Conservation (phyloP, 2,797 vertebrate genomes). For the Chromis chromis region DNA sequence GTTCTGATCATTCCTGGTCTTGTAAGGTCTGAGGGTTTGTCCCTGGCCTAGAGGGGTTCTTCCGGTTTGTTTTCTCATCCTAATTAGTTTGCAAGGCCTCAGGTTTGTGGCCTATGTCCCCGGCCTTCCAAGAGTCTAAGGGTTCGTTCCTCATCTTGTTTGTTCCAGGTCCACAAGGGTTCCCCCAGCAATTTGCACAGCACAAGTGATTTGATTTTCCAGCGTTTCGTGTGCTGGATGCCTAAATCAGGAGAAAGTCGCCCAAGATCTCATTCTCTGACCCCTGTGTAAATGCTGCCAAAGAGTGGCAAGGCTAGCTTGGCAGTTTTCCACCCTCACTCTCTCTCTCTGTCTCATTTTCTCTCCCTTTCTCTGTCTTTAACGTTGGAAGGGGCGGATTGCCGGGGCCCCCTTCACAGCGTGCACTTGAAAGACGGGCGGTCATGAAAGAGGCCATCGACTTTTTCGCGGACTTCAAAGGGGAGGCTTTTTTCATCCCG, state of each 20-base stretch:
- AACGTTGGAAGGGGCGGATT: conserved; percentile 78
- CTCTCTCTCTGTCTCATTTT: conserved; percentile 26
- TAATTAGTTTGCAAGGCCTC: neutral
- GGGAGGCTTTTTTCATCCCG: conserved; percentile 78
- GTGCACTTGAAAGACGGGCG: conserved; percentile 86
- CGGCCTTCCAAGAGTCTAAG: neutral
- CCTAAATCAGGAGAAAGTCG: conserved; percentile 45
- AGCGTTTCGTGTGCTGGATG: conserved; percentile 14
- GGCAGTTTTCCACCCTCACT: conserved; percentile 58
- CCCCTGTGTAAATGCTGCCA: conserved; percentile 57
- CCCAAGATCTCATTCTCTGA: conserved; percentile 37
- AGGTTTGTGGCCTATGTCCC: neutral
- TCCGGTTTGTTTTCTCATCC: conserved; percentile 7
- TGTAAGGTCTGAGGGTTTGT: neutral
- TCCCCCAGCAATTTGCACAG: conserved; percentile 9
- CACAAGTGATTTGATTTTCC: conserved; percentile 34
- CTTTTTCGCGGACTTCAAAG: conserved; percentile 87
- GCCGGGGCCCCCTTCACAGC: conserved; percentile 81
- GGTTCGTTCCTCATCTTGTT: conserved; percentile 4
- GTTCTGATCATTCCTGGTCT: neutral
- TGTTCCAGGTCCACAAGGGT: neutral
- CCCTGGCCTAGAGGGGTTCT: neutral
- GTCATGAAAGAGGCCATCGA: conserved; percentile 89
- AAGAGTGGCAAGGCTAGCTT: conserved; percentile 52
- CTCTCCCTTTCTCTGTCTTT: conserved; percentile 76